Base-by-base conservation (phyloP, 1,140 invertebrate genomes). In the Bombus waltoni region DNA sequence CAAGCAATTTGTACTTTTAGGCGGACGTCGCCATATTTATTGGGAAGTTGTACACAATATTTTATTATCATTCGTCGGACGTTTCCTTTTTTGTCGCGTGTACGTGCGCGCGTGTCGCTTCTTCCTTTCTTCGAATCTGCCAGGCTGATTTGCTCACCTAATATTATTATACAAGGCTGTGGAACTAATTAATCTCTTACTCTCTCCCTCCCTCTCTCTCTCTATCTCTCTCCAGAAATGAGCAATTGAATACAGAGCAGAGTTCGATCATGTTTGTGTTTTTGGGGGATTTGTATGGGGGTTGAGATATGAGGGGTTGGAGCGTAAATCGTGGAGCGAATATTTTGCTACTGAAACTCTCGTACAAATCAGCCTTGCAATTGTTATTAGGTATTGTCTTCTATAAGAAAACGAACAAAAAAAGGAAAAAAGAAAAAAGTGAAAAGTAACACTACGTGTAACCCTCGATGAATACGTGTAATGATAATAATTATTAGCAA, bases 21-120 rank as follows among this genome's bases (percentile, higher is more conserved):
- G 66, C 78, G 83, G 85, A 87, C 83, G 83, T 88, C 83, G 72
- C 83, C 83, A 76, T 92, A 93, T 92, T 92, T 92, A 92, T 90
- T 92, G 87, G 86, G 82, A 92, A 89, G 86, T 91, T 92, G 87
- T 92, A 93, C 83, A 90, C 90, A 91, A 78, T 90, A 90, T 88
- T 91, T 88, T 89, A 86, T 82, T 83, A 59, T 85, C 18, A 53
- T 18, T 65, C 75, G 62, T 78, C 75, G 59, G 40, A 78, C 40
- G 22, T 65, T 66, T 57, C 35, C 35, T 66, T 70, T 88, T 86
- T 88, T 81, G 74, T 76, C 59, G 59, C 42, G 70, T 47, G 70
- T 53, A 2, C 40, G 59, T n/a, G 59, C 42, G 59, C 70, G 70
- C 70, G 68, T 72, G 57, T 78, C 84, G 70, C 72, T 73, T 71